These are phyloP conservation scores for Drosophila varians DNA, from an alignment of 1,140 invertebrate genomes.

Conservation along the genomic window DNA sequence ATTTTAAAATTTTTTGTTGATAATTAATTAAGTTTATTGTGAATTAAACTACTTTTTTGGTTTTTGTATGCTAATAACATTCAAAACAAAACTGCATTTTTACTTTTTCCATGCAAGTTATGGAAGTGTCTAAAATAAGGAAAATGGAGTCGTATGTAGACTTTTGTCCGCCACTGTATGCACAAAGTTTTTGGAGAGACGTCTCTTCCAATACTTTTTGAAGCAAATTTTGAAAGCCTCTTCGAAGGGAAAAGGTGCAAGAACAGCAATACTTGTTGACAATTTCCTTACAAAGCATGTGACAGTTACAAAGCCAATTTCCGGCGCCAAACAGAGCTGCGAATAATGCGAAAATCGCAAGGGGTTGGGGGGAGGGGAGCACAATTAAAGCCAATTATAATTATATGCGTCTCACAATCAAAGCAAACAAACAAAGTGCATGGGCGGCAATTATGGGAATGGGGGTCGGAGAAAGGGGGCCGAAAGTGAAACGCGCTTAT, in stretches of 20 bases:
- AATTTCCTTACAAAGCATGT: neutral
- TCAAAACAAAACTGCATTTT: no score
- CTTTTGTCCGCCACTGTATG: no score
- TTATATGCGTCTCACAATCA: conserved; percentile 52
- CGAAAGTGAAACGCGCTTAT: conserved; percentile 53
- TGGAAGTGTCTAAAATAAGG: no score
- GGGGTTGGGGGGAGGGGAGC: neutral
- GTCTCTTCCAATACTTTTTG: no score
- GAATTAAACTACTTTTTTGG: no score
- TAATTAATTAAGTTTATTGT: no score
- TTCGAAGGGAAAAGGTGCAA: neutral
- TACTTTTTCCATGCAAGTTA: no score
- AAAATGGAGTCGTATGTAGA: no score
- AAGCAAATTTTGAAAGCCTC: no score
- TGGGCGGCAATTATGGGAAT: conserved; percentile 33
- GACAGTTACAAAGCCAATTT: neutral
- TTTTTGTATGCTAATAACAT: no score
- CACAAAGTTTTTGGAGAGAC: no score
- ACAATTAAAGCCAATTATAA: conserved; percentile 13
- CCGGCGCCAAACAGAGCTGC: neutral
- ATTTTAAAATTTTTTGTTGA: no score
- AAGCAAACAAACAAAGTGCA: conserved; percentile 48
- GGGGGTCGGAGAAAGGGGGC: neutral
- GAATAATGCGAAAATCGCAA: neutral
- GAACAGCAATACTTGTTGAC: neutral